Conservation (phyloP, 1,140 invertebrate species). For the Drosophila willistoni region DNA sequence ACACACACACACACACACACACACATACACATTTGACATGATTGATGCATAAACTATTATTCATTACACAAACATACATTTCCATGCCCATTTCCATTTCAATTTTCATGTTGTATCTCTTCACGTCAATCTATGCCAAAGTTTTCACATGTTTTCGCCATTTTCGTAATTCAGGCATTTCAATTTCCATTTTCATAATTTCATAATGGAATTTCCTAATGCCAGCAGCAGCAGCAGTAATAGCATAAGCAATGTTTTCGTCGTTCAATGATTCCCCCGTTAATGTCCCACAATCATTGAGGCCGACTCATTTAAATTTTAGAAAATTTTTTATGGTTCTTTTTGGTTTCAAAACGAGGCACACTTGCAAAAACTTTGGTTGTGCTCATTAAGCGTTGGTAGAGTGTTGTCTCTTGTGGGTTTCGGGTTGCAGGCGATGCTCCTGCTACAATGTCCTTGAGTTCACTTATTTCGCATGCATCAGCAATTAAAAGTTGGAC, state of each 20-base stretch:
- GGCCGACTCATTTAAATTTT: slow-evolving; percentile 7
- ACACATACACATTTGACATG: not conserved
- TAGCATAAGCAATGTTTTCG: not conserved
- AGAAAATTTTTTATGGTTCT: slow-evolving; percentile 18
- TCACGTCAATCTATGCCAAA: slow-evolving; percentile 17
- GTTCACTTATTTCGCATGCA: slow-evolving; percentile 50
- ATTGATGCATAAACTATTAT: slow-evolving; percentile 13
- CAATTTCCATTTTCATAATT: slow-evolving; percentile 69
- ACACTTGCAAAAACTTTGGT: slow-evolving; percentile 15
- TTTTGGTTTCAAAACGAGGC: slow-evolving; percentile 48
- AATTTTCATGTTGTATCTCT: not conserved
- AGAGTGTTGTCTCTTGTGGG: not conserved
- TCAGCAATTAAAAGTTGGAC: slow-evolving; percentile 75
- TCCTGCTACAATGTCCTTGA: not conserved
- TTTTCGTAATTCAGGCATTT: slow-evolving; percentile 32
- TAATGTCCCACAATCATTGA: slow-evolving; percentile 3
- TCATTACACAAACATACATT: slow-evolving; percentile 13
- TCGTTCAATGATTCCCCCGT: not conserved
- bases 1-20: too few species aligned
- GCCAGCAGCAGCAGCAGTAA: slow-evolving; percentile 21
- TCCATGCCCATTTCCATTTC: slow-evolving; percentile 9
- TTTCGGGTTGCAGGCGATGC: not conserved
- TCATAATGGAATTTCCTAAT: slow-evolving; percentile 65
- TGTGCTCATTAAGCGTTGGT: slow-evolving; percentile 9
- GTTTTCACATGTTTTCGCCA: slow-evolving; percentile 31